Conservation (phyloP, 2,797 vertebrate genomes). For the Schizopygopsis pylzovi region DNA sequence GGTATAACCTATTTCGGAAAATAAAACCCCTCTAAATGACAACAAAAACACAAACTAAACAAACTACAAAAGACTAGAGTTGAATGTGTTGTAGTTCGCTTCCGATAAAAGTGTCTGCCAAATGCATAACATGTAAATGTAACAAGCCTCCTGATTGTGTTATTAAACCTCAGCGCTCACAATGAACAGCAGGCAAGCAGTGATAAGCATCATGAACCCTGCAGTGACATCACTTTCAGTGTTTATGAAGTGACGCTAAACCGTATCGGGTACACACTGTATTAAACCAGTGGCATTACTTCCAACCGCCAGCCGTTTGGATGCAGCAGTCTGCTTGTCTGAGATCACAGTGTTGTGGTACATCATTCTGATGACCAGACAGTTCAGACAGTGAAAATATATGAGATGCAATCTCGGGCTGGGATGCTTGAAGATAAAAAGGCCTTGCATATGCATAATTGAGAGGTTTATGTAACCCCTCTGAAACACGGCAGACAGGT, state of each 20-base stretch:
- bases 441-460: constrained; percentile 32
- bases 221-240: constrained; percentile 47
- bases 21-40: background rate
- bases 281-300: constrained; percentile 30
- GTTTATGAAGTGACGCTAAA: constrained; percentile 42
- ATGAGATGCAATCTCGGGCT: constrained; percentile 43
- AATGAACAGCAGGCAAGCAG: constrained; percentile 40
- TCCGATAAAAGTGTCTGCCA: background rate
- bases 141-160: constrained; percentile 46
- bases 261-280: background rate
- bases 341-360: constrained; percentile 41
- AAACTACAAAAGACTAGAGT: constrained; percentile 23
- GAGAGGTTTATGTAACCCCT: constrained; percentile 51
- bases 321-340: constrained; percentile 1
- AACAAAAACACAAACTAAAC: constrained; percentile 5
- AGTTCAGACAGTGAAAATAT: constrained; percentile 1
- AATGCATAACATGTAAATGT: constrained; percentile 33
- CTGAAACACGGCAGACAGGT: constrained; percentile 41
- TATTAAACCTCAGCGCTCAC: constrained; percentile 33
- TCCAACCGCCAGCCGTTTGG: constrained; percentile 17
- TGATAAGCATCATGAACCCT: constrained; percentile 44
- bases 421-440: constrained; percentile 44
- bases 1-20: background rate
- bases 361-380: constrained; percentile 44
- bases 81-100: background rate